Percentiles rank a stretch among this genome's conserved stretches.
phyloP scores from a whole-genome alignment of 2,113 vertebrate genomes.

The Crotalus tigris region DNA sequence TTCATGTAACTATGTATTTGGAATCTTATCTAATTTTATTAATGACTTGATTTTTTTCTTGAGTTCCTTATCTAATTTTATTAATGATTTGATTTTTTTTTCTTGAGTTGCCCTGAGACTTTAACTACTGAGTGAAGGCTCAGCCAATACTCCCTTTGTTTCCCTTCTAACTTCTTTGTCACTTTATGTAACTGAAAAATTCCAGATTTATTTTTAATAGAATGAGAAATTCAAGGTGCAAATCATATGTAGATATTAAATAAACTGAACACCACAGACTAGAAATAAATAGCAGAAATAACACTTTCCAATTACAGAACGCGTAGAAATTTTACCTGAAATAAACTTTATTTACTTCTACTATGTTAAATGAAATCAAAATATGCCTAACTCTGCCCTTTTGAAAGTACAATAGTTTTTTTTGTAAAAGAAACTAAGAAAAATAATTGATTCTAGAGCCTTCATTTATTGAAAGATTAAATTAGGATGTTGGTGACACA shows the following conservation, averaged over 20 bases:
- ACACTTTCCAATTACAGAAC: not conserved
- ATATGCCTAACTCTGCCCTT: not conserved
- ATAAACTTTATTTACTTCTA: not conserved
- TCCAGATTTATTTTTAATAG: not conserved
- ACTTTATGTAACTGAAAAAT: not conserved
- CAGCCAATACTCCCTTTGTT: not conserved
- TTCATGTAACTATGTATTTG: not conserved
- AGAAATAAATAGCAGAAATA: not conserved
- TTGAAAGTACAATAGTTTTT: not conserved
- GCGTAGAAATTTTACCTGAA: not conserved
- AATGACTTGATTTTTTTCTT: not conserved
- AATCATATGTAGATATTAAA: not conserved
- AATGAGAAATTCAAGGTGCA: not conserved
- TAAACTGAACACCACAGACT: not conserved
- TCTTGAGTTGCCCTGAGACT: not conserved
- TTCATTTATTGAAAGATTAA: not conserved
- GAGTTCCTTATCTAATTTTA: not conserved
- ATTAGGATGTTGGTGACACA: not conserved
- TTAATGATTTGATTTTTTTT: not conserved
- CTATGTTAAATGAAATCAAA: not conserved
- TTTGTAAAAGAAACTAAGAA: conserved; percentile 24
- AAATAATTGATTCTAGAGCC: not conserved
- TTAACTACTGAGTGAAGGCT: not conserved
- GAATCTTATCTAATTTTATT: not conserved
- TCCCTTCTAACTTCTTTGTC: not conserved